These are phyloP conservation scores for Drosophila tristis DNA, from an alignment of 1,140 invertebrate genomes.

Conservation along the genomic window DNA sequence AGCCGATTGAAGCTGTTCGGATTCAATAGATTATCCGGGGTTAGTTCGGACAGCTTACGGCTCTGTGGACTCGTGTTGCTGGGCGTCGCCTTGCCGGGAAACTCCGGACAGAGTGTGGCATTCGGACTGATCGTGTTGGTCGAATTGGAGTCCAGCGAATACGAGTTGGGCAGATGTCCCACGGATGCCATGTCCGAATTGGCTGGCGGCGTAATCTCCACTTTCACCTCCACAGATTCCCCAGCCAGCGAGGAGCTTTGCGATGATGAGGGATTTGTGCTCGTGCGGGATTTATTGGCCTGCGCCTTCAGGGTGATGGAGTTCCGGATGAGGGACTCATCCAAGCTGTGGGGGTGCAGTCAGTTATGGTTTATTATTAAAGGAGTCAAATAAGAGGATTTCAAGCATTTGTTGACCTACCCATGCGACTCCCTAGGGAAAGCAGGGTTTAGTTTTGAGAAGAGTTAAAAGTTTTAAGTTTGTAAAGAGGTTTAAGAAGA, in stretches of 20 bases:
- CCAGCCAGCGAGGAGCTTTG: conserved; percentile 81
- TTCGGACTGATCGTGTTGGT: conserved; percentile 81
- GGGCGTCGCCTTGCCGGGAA: conserved; percentile 69
- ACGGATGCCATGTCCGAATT: conserved; percentile 66
- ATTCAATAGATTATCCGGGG: conserved; percentile 75
- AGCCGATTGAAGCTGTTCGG: conserved; percentile 79
- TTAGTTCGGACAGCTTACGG: conserved; percentile 77
- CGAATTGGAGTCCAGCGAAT: conserved; percentile 80
- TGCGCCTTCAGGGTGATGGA: conserved; percentile 77
- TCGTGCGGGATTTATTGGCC: conserved; percentile 78
- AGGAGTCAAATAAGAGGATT: not conserved
- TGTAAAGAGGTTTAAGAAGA: not conserved
- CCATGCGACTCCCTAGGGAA: conserved; percentile 74
- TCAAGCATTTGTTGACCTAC: conserved; percentile 51
- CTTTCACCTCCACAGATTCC: conserved; percentile 82
- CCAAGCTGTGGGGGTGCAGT: conserved; percentile 85
- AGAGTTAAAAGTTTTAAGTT: not conserved
- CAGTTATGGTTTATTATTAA: not conserved
- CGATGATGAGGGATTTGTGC: conserved; percentile 83
- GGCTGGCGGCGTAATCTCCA: conserved; percentile 80
- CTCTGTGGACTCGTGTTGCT: conserved; percentile 71
- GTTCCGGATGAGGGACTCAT: conserved; percentile 85
- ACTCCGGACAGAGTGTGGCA: conserved; percentile 74
- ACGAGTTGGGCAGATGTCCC: conserved; percentile 75
- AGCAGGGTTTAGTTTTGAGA: not conserved